Evolutionary conservation across 35 echinoderm and acorn worm species (phyloP), one percentile per base, ranked within the genome.

Genomic region (Apostichopus californicus): DNA sequence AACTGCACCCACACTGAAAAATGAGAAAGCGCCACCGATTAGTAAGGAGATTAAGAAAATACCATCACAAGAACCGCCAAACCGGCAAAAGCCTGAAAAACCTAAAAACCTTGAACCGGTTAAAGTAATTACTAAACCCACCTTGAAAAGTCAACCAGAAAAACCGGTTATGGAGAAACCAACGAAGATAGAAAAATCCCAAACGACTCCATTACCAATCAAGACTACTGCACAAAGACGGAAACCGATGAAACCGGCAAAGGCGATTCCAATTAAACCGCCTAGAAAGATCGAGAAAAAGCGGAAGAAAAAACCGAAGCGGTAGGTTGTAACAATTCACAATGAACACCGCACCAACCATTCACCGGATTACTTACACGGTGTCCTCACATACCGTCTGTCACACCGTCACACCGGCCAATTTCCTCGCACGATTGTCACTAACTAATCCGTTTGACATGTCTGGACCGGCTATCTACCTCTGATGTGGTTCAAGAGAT

Each of bases 241-340:
- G 18, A 83, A 83, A 56, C 14, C 55, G 5, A 83, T 2, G 1
- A 83, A 55, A 83, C 52, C 80, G 55, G 8, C 18, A 1, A 83
- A 83, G 55, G 46, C 46, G 20, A 24, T 5, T 4, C 46, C 46
- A 18, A 57, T 88, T 21, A 88, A 28, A 64, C 57, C 0, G n/a
- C 66, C 86, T 57, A 92, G 83, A 46, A 80, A 80, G 77, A 61
- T 82, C 6, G 90, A 63, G 21, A 92, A 46, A 82, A 78, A 61
- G 4, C 55, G 61, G n/a, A 92, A 92, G 77, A 60, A 80, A 59
- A 61, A 92, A 46, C 73, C 55, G 54, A 92, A 57, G 79, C 90
- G 77, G 77, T 57, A 55, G 24, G 80, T 83, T 83, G 6, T 53
- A 10, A 34, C 80, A 80, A 13, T 17, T 46, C 8, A 83, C 80